phyloP scores from a whole-genome alignment of 2,888 invertebrate species.

The Cheilosia scutellata region DNA sequence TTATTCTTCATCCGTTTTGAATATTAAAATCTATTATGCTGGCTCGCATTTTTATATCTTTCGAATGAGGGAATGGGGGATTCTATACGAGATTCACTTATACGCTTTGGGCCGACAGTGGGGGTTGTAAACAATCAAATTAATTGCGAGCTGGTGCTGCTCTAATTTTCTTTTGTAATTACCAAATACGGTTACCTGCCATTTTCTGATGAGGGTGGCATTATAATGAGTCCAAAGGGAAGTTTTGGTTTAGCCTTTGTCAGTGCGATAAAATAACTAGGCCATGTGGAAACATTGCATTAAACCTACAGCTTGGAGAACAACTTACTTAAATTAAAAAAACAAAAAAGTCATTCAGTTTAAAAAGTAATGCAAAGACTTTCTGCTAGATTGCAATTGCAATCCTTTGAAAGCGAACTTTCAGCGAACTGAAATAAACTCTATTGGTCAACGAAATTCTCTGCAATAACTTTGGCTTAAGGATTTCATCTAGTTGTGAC shows the following conservation, averaged over 20 bases:
- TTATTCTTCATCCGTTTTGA: slow-evolving; percentile 36
- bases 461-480: too few relatives aligned
- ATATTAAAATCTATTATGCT: slow-evolving; percentile 68
- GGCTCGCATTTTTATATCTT: slow-evolving; percentile 45
- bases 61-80: slow-evolving; percentile 41
- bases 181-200: slow-evolving; percentile 42
- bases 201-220: slow-evolving; percentile 24
- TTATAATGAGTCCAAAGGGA: slow-evolving; percentile 29
- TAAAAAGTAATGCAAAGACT: background rate
- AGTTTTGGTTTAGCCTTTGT: background rate
- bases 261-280: background rate
- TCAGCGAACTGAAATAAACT: too few relatives aligned
- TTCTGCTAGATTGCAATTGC: too few relatives aligned
- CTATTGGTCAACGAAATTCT: too few relatives aligned
- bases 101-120: slow-evolving; percentile 19
- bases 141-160: slow-evolving; percentile 63
- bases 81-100: slow-evolving; percentile 49
- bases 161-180: slow-evolving; percentile 60
- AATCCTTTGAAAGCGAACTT: too few relatives aligned
- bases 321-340: slow-evolving; percentile 6
- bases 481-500: too few relatives aligned
- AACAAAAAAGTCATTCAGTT: background rate
- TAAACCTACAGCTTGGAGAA: background rate
- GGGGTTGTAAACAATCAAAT: slow-evolving; percentile 73
- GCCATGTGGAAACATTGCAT: slow-evolving; percentile 9